Percentiles rank a stretch among this genome's conserved stretches.
Conservation (phyloP, 2,888 invertebrate species). For the Boloria euphrosyne region DNA sequence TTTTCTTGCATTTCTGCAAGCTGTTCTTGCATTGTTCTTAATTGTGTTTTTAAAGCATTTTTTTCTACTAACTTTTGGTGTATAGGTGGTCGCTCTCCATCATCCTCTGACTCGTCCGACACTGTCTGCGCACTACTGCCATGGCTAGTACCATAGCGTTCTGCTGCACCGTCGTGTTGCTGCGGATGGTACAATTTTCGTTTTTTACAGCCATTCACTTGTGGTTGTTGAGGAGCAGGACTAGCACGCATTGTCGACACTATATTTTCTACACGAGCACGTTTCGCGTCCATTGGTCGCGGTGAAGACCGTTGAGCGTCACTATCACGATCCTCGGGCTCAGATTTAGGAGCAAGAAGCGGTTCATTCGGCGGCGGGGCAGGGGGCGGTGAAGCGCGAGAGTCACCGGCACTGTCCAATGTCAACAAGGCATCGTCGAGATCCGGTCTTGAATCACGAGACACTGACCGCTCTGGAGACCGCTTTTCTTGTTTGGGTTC, state of each 20-base stretch:
- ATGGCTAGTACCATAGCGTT: constrained; percentile 81
- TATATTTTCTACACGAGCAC: constrained; percentile 97
- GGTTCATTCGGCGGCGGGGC: constrained; percentile 79
- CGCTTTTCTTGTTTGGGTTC: constrained; percentile 79
- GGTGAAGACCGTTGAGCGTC: constrained; percentile 82
- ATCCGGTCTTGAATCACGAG: constrained; percentile 84
- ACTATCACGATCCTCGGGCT: constrained; percentile 84
- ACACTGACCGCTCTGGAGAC: constrained; percentile 83
- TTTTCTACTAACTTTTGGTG: constrained; percentile 93
- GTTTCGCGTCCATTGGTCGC: constrained; percentile 90
- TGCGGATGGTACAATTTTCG: constrained; percentile 97
- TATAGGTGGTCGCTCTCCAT: constrained; percentile 89
- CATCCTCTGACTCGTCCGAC: constrained; percentile 89
- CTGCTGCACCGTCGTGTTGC: constrained; percentile 90
- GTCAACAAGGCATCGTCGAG: constrained; percentile 84
- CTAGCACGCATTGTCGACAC: constrained; percentile 96
- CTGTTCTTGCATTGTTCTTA: constrained; percentile 94
- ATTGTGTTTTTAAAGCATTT: constrained; percentile 91
- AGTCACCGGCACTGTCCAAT: constrained; percentile 80
- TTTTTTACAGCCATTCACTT: constrained; percentile 97
- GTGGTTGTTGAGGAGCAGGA: constrained; percentile 87
- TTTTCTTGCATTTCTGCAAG: constrained; percentile 95
- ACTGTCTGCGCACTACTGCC: constrained; percentile 71
- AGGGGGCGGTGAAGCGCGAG: constrained; percentile 80
- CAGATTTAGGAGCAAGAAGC: constrained; percentile 84